Evolutionary conservation across 2,888 invertebrate species (phyloP).

Genomic region (Megaustenia siamemsis): DNA sequence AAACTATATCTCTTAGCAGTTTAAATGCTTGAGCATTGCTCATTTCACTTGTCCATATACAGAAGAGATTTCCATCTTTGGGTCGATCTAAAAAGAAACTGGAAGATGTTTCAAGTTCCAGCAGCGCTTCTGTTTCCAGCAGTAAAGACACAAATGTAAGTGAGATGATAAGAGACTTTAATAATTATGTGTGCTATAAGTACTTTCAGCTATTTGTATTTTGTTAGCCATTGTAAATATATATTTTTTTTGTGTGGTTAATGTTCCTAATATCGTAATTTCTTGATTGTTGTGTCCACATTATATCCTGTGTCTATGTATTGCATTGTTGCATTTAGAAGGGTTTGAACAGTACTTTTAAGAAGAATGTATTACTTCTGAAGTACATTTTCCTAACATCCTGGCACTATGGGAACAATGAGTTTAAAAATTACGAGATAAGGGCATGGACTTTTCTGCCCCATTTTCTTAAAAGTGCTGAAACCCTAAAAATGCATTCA

Average conservation of each 20-base stretch:
- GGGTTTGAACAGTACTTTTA: no score
- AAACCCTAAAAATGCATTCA: background rate
- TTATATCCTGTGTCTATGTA: no score
- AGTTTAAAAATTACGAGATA: background rate
- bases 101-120: background rate
- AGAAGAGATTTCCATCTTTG: slow-evolving; percentile 44
- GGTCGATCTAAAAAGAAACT: slow-evolving; percentile 29
- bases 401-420: no score
- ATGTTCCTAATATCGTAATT: no score
- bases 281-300: no score
- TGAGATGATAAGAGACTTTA: background rate
- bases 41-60: no score
- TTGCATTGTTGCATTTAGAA: no score
- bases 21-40: no score
- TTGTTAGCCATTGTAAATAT: no score
- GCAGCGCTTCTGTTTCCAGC: slow-evolving; percentile 4
- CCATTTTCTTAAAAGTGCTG: background rate
- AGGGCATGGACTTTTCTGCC: background rate
- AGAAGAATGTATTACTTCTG: no score
- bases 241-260: no score
- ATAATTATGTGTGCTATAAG: background rate
- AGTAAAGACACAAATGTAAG: slow-evolving; percentile 27
- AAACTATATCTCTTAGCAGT: no score
- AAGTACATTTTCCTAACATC: background rate
- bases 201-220: background rate